These are phyloP conservation scores for Polyommatus iphigenia DNA, from an alignment of 2,888 invertebrate genomes.

Conservation along the genomic window DNA sequence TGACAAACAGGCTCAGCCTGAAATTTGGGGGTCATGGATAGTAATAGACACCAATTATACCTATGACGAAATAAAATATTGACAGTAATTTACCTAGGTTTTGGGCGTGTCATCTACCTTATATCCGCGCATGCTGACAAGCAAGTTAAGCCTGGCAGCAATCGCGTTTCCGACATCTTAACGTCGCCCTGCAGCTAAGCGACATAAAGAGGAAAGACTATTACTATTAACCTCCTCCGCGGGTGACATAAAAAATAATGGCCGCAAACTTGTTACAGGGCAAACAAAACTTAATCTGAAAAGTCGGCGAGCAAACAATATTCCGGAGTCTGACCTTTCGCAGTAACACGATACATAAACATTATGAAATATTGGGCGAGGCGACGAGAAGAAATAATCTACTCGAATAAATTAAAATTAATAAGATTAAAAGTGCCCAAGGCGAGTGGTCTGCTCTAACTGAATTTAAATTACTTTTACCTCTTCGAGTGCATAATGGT, in stretches of 20 bases:
- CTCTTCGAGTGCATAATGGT: slow-evolving; percentile 74
- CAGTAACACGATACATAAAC: slow-evolving; percentile 37
- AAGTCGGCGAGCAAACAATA: not conserved
- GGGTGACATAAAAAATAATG: not conserved
- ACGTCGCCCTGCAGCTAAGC: not conserved
- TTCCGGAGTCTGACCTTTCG: not conserved
- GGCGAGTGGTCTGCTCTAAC: slow-evolving; percentile 60
- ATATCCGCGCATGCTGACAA: too few species aligned
- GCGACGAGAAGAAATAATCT: slow-evolving; percentile 67
- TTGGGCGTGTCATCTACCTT: too few species aligned
- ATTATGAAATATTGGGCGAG: slow-evolving; percentile 54
- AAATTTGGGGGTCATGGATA: not conserved
- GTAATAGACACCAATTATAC: not conserved
- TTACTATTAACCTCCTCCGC: not conserved
- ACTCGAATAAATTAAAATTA: slow-evolving; percentile 76
- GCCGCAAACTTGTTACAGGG: not conserved
- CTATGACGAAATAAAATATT: too few species aligned
- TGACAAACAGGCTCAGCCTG: not conserved
- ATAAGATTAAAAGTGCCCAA: slow-evolving; percentile 72
- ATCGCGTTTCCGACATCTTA: not conserved
- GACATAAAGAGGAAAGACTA: not conserved
- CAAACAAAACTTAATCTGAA: slow-evolving; percentile 8
- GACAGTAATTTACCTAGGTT: too few species aligned
- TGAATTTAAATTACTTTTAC: slow-evolving; percentile 76
- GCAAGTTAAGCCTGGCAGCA: too few species aligned